Evolutionary conservation across 1,140 invertebrate species (phyloP).

Genomic region (Lepidurus arcticus): DNA sequence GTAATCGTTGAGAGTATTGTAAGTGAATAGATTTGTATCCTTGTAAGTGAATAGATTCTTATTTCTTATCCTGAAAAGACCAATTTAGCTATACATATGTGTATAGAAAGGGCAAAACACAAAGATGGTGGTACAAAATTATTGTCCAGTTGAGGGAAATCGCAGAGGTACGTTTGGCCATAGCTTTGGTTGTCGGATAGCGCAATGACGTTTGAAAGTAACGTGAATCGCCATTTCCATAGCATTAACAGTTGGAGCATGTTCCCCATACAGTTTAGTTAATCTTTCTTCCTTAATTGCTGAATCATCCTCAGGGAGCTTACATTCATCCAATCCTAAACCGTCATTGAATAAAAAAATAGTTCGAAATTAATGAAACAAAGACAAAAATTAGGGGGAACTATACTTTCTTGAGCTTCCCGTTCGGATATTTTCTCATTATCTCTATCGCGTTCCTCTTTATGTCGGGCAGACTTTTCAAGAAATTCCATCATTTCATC

Average conservation of each 20-base stretch:
- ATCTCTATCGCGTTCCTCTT: constrained; percentile 47
- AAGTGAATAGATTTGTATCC: too few species aligned
- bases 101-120: not conserved
- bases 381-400: not conserved
- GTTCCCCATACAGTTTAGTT: constrained; percentile 54
- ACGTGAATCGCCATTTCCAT: constrained; percentile 67
- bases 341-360: not conserved
- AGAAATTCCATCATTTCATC: constrained; percentile 61
- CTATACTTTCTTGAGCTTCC: constrained; percentile 7
- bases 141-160: not conserved
- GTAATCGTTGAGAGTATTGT: too few species aligned
- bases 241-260: constrained; percentile 60
- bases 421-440: not conserved
- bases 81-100: too few species aligned
- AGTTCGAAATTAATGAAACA: not conserved
- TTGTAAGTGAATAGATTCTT: too few species aligned
- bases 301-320: constrained; percentile 24
- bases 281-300: constrained; percentile 44
- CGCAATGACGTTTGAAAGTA: constrained; percentile 56
- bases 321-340: constrained; percentile 38
- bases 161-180: constrained; percentile 72
- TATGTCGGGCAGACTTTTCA: constrained; percentile 53
- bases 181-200: constrained; percentile 55
- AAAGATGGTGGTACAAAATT: not conserved
- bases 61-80: too few species aligned